These are phyloP conservation scores for Rhinella marina DNA, from an alignment of 2,797 vertebrate species.

Conservation along the genomic window DNA sequence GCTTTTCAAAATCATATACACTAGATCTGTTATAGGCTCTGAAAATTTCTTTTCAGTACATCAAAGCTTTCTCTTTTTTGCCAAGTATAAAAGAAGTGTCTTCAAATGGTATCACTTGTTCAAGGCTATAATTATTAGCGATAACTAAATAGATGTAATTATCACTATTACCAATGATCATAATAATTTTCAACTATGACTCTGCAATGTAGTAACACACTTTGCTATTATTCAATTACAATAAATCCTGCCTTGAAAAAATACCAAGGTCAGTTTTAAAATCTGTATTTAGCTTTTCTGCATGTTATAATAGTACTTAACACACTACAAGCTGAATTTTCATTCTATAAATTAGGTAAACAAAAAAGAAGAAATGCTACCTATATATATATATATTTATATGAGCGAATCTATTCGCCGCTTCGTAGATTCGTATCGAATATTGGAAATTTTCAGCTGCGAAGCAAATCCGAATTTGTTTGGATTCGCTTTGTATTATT, in stretches of 20 bases:
- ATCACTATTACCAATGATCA: slow-evolving; percentile 59
- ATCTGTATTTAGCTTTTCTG: not conserved
- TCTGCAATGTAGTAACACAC: slow-evolving; percentile 47
- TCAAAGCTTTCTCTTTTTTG: slow-evolving; percentile 27
- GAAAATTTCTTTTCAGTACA: slow-evolving; percentile 15
- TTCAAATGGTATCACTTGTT: slow-evolving; percentile 53
- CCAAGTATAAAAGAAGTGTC: slow-evolving; percentile 51
- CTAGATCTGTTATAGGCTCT: not conserved
- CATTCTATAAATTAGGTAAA: not conserved
- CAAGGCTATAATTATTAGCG: slow-evolving; percentile 59
- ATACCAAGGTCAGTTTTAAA: slow-evolving; percentile 47
- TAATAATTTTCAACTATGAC: slow-evolving; percentile 55
- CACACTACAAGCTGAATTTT: not conserved
- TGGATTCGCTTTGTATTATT: too few species aligned
- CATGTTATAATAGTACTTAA: not conserved
- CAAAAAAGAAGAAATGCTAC: not conserved
- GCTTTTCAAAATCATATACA: not conserved
- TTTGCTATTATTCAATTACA: slow-evolving; percentile 60
- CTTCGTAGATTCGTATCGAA: too few species aligned
- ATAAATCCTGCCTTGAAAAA: slow-evolving; percentile 29
- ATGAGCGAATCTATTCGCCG: too few species aligned
- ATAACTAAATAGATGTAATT: slow-evolving; percentile 61
- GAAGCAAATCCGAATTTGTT: too few species aligned
- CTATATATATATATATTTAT: not conserved
- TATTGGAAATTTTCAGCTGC: too few species aligned